Evolutionary conservation across 35 echinoderm and acorn worm species (phyloP), one percentile per base, ranked within the genome.

Genomic region (Holothuria glaberrima): DNA sequence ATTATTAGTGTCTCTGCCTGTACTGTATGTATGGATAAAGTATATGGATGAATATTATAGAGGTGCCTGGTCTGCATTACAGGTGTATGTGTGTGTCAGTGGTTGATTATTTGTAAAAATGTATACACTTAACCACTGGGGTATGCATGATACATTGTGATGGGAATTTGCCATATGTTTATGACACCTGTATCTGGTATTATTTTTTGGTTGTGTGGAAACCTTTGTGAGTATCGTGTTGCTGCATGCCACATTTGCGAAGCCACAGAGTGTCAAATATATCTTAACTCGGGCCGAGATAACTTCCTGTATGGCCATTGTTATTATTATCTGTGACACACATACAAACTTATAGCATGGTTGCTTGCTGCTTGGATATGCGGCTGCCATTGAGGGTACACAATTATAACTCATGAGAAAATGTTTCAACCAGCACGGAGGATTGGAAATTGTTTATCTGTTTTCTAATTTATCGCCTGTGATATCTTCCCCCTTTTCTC

Each of bases 381-480:
- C 50, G 12, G 13, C 50, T 54, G 50, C 50, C 50, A 54, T 12
- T 54, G 50, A 54, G 50, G 50, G 50, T 54, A 54, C 50, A 54
- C 16, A 54, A 54, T 54, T 54, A 14, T 54, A 14, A 54, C 16
- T 54, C 50, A 54, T 54, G 50, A 54, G 50, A 9, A 54, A 54
- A 54, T 9, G 16, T 54, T 54, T 54, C 31, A 33, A 10, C 66
- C 3, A 27, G 66, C 31, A 69, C 66, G 31, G 31, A 29, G 66
- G 31, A 69, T 29, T 9, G 66, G 66, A 69, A 6, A 12, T 29
- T 29, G 21, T 27, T 69, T 27, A 69, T 69, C 21, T 21, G 24
- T 50, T 59, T 84, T 59, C 34, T 84, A 62, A 84, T 84, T 89
- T 77, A 76, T 78, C 78, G 88, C 88, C 32, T 89, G 74, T 89